Evolutionary conservation across 2,888 invertebrate genomes (phyloP).

Genomic region (Yponomeuta cagnagella): DNA sequence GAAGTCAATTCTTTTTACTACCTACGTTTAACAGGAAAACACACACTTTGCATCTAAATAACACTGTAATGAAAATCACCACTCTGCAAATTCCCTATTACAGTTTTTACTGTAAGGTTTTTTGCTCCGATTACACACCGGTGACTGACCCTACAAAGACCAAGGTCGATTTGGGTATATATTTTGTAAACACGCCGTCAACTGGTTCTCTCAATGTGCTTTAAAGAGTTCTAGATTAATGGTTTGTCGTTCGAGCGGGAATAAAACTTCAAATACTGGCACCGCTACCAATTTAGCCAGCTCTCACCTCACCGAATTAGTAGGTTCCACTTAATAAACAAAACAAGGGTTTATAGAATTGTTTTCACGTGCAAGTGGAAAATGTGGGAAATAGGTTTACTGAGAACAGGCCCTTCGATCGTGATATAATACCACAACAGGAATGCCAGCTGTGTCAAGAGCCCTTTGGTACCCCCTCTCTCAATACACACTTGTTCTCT

Average conservation of each 20-base stretch:
- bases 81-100: background rate
- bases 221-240: background rate
- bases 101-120: background rate
- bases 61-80: no score
- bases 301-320: no score
- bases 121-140: background rate
- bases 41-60: background rate
- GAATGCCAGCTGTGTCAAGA: slow-evolving; percentile 44
- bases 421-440: background rate
- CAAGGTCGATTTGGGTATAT: slow-evolving; percentile 1
- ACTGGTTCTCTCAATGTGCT: background rate
- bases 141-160: slow-evolving; percentile 7
- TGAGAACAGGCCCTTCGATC: no score
- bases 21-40: background rate
- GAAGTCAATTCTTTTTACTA: background rate
- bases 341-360: no score
- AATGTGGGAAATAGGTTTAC: no score
- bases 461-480: slow-evolving; percentile 24
- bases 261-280: background rate
- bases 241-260: background rate
- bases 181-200: background rate
- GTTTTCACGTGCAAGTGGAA: no score
- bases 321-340: no score
- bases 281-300: background rate
- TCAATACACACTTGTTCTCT: background rate